Evolutionary conservation across 1,140 invertebrate species (phyloP).

Genomic region (Oryctes rhinoceros): DNA sequence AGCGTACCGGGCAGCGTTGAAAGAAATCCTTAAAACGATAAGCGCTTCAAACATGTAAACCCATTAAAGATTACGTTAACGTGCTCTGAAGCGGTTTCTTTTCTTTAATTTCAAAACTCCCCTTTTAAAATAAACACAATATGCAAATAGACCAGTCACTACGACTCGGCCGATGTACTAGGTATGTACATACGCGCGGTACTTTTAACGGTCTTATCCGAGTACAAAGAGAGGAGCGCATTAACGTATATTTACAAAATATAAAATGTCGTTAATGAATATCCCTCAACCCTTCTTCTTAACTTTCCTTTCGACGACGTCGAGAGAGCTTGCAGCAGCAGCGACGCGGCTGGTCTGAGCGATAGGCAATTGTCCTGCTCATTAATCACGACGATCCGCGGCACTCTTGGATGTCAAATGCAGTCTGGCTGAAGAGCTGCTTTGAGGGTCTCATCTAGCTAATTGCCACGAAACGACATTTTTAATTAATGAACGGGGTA

Average conservation of each 20-base stretch:
- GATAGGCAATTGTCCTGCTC: slow-evolving; percentile 60
- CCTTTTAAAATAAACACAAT: slow-evolving; percentile 18
- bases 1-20: no score
- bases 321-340: slow-evolving; percentile 34
- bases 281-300: slow-evolving; percentile 55
- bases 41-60: background rate
- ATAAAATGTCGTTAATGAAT: slow-evolving; percentile 59
- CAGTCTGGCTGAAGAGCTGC: slow-evolving; percentile 59
- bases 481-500: slow-evolving; percentile 58
- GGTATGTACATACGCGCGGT: background rate
- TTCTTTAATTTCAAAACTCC: slow-evolving; percentile 19
- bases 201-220: slow-evolving; percentile 21
- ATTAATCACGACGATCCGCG: slow-evolving; percentile 59
- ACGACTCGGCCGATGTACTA: background rate
- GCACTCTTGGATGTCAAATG: slow-evolving; percentile 60
- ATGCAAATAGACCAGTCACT: slow-evolving; percentile 19
- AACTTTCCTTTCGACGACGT: slow-evolving; percentile 46
- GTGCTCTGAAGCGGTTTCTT: background rate
- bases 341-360: slow-evolving; percentile 41
- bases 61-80: background rate
- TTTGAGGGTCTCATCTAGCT: slow-evolving; percentile 61
- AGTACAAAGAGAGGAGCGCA: slow-evolving; percentile 36
- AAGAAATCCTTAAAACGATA: no score
- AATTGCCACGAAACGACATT: slow-evolving; percentile 60
- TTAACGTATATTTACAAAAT: slow-evolving; percentile 57